A percentile compares a stretch with the other conserved stretches of the same genome.
Conservation (phyloP, 2,888 invertebrate species). For the Chrysolina oricalcia region DNA sequence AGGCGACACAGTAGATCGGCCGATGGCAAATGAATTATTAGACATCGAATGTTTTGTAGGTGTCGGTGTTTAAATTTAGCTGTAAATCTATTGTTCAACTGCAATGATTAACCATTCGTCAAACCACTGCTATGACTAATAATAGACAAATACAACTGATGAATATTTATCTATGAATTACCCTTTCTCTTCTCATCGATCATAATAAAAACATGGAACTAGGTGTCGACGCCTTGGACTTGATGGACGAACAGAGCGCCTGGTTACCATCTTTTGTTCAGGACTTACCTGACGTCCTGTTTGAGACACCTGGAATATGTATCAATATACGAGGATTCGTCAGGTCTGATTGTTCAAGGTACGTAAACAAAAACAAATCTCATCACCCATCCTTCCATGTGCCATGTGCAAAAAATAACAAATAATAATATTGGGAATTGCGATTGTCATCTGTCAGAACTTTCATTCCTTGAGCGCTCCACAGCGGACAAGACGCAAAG, state of each 20-base stretch:
- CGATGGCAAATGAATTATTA: too few relatives aligned
- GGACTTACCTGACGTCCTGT: conserved; percentile 59
- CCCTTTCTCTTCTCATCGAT: background rate
- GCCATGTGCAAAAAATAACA: too few relatives aligned
- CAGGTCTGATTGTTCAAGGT: conserved; percentile 62
- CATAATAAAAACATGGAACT: conserved; percentile 44
- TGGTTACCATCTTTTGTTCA: conserved; percentile 51
- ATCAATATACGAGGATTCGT: conserved; percentile 59
- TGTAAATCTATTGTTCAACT: background rate
- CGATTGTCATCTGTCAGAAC: too few relatives aligned
- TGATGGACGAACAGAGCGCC: conserved; percentile 57
- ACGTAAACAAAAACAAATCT: conserved; percentile 13
- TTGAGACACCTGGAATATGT: conserved; percentile 56
- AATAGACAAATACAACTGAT: background rate
- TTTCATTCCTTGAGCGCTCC: too few relatives aligned
- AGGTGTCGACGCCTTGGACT: conserved; percentile 55
- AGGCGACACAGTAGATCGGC: too few relatives aligned
- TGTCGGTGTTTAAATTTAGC: background rate
- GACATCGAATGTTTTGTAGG: background rate
- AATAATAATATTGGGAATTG: too few relatives aligned
- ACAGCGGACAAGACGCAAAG: too few relatives aligned
- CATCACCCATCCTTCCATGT: background rate
- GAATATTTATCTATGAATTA: background rate
- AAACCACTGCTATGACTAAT: background rate
- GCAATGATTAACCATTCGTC: background rate